Evolutionary conservation across 2,797 vertebrate species (phyloP), one percentile per base, ranked within the genome.

Genomic region (Squalus acanthias): DNA sequence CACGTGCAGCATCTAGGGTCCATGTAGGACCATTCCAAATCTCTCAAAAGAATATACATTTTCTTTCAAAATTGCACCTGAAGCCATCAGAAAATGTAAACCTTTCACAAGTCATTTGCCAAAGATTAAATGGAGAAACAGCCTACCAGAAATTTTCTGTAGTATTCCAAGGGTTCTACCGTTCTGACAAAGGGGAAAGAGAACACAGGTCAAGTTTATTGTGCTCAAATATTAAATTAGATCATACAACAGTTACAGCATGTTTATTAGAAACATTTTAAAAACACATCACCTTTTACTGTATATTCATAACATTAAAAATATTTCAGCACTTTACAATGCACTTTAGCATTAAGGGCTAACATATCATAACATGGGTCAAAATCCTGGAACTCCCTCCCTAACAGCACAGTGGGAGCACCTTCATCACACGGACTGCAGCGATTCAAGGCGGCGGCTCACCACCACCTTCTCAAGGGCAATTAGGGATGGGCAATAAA

Each of bases 151-250:
- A 99, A 99, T 96, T 98, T 99, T 96, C 98, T 98, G 97, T 99
- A 99, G 97, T 99, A 99, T 96, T 99, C 99, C 97, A 99, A 60
- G 0, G 99, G 99, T 96, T 99, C 99, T 96, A 99, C 99, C 0
- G 98, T 99, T 97, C 99, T 99, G 96, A 33, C 15, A 26, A 53
- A 53, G 13, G 39, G 65, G 3, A 69, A 94, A 94, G n/a, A 24
- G 4, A 95, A 50, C 29, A 17, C n/a, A 46, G 8, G 22, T 26
- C n/a, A 94, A 87, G 82, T 3, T 67, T 67, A 53, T 26, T 60
- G 53, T 15, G 33, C 17, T 69, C 7, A 10, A 95, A n/a, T 95
- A 50, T 70, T 70, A 57, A 3, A 57, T 33, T 95, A 15, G 4
- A 15, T 74, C 24, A 6, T 29, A 17, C 1, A 29, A 26, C 3